These are phyloP conservation scores for Rhinopithecus roxellana DNA, from an alignment of 2,113 vertebrate genomes.

Conservation along the genomic window DNA sequence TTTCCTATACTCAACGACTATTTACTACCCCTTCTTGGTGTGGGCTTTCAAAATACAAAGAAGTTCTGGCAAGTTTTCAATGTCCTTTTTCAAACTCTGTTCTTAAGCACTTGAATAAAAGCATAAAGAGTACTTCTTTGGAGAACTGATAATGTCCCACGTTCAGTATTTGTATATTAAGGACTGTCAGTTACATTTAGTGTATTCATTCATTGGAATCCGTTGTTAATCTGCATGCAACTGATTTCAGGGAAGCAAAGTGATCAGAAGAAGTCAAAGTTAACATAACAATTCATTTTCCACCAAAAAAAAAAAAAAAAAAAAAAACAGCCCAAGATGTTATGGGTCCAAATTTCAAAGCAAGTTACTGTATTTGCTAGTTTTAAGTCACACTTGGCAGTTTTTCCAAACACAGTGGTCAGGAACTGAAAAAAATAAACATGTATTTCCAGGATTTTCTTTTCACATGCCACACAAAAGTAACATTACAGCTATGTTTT, in stretches of 20 bases:
- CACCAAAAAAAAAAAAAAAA: constrained; percentile 77
- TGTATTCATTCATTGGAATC: constrained; percentile 79
- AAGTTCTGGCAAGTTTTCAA: constrained; percentile 89
- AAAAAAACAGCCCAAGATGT: constrained; percentile 76
- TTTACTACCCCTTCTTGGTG: constrained; percentile 86
- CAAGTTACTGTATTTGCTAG: constrained; percentile 84
- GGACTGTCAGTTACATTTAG: constrained; percentile 80
- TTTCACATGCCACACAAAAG: constrained; percentile 78
- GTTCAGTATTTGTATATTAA: constrained; percentile 84
- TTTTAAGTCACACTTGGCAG: constrained; percentile 86
- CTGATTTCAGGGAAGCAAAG: constrained; percentile 77
- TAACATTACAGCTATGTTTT: constrained; percentile 80
- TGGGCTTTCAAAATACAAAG: constrained; percentile 90
- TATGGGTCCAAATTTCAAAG: constrained; percentile 82
- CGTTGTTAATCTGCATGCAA: constrained; percentile 81
- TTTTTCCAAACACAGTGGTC: constrained; percentile 84
- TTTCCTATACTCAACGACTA: constrained; percentile 87
- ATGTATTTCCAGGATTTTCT: constrained; percentile 81
- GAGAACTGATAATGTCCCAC: constrained; percentile 84
- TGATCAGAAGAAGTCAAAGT: constrained; percentile 82
- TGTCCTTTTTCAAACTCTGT: constrained; percentile 85
- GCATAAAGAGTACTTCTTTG: constrained; percentile 84
- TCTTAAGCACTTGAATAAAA: constrained; percentile 86
- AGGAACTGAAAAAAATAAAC: constrained; percentile 85
- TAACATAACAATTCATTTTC: constrained; percentile 80